Evolutionary conservation across 2,888 invertebrate genomes (phyloP).

Genomic region (Didymodactylos carnosus): DNA sequence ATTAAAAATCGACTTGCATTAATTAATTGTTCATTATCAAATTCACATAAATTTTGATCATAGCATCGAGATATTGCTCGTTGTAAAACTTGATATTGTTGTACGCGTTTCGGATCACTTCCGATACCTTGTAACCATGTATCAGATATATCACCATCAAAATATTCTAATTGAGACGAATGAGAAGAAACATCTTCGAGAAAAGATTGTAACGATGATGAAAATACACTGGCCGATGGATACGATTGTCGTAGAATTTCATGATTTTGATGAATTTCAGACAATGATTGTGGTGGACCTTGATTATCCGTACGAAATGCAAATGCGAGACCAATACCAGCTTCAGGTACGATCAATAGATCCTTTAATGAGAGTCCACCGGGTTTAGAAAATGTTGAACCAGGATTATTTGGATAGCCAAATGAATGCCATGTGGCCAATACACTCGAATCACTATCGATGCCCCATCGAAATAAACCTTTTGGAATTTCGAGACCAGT

Average conservation of each 20-base stretch:
- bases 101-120: background rate
- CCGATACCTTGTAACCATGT: slow-evolving; percentile 16
- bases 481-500: slow-evolving; percentile 25
- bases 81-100: background rate
- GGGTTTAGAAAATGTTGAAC: slow-evolving; percentile 22
- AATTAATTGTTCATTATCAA: slow-evolving; percentile 14
- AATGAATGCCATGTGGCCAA: slow-evolving; percentile 26
- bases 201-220: background rate
- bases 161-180: background rate
- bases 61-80: background rate
- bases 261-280: background rate
- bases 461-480: slow-evolving; percentile 22
- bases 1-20: slow-evolving; percentile 20
- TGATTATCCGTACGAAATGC: slow-evolving; percentile 27
- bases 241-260: background rate
- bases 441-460: slow-evolving; percentile 18
- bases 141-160: slow-evolving; percentile 16
- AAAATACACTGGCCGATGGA: background rate
- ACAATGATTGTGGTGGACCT: slow-evolving; percentile 16
- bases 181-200: background rate
- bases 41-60: slow-evolving; percentile 15
- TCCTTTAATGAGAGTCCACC: slow-evolving; percentile 24
- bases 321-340: slow-evolving; percentile 25
- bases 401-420: slow-evolving; percentile 24
- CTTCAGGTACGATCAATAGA: slow-evolving; percentile 21